A percentile compares a stretch with the other conserved stretches of the same genome.
These are phyloP conservation scores for Hyaena hyaena DNA, from an alignment of 2,113 vertebrate genomes.

Conservation along the genomic window DNA sequence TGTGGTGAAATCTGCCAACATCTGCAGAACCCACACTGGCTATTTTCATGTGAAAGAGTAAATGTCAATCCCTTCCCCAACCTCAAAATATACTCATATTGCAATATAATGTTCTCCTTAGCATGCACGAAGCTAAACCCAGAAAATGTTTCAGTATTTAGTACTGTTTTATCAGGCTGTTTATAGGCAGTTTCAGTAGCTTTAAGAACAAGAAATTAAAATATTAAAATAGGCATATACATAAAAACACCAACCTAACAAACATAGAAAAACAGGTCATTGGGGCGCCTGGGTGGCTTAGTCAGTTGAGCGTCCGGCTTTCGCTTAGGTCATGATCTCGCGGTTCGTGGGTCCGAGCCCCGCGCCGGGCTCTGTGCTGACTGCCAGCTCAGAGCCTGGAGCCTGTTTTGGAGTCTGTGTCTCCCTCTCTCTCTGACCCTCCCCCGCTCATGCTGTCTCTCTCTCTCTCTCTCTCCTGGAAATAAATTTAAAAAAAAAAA, in stretches of 20 bases:
- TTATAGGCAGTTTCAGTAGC: constrained; percentile 31
- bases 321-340: too few relatives aligned
- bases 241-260: background rate
- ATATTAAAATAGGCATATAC: background rate
- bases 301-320: too few relatives aligned
- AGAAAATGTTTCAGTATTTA: background rate
- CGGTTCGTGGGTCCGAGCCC: too few relatives aligned
- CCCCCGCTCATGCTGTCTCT: too few relatives aligned
- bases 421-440: too few relatives aligned
- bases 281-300: too few relatives aligned
- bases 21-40: background rate
- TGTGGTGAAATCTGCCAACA: background rate
- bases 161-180: background rate
- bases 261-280: background rate
- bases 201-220: constrained; percentile 5
- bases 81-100: background rate
- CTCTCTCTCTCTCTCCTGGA: too few relatives aligned
- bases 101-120: background rate
- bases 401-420: too few relatives aligned
- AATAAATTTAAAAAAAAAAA: too few relatives aligned
- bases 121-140: background rate
- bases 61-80: background rate
- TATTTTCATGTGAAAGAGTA: constrained; percentile 49
- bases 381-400: too few relatives aligned
- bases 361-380: too few relatives aligned